Conservation (phyloP, 2,888 invertebrate genomes). For the Trichogramma evanescens region DNA sequence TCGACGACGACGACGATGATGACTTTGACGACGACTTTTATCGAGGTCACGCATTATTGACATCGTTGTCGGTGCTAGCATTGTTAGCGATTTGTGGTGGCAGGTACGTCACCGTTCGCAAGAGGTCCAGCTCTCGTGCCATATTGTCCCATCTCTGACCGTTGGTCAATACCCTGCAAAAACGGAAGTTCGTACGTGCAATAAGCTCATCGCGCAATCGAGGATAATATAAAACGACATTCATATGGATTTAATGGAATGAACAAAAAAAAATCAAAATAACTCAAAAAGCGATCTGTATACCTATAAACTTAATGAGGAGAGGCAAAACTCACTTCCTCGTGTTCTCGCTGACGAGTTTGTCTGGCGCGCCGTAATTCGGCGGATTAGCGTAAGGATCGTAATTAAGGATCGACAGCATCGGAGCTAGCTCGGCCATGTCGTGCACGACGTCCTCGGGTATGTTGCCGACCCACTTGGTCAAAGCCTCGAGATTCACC, state of each 20-base stretch:
- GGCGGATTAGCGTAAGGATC: conserved; percentile 96
- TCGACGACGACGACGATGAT: not conserved
- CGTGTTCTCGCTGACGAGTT: conserved; percentile 64
- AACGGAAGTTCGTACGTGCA: not conserved
- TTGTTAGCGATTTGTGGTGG: not conserved
- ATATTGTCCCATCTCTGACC: conserved; percentile 40
- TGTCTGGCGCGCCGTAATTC: conserved; percentile 81
- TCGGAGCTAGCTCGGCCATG: conserved; percentile 90
- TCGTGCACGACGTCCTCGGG: conserved; percentile 86
- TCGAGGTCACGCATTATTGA: conserved; percentile 15
- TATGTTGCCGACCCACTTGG: conserved; percentile 85
- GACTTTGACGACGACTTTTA: too few relatives aligned
- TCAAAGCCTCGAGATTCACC: conserved; percentile 90
- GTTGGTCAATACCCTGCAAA: conserved; percentile 39
- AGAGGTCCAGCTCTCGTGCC: conserved; percentile 36
- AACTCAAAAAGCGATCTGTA: not conserved
- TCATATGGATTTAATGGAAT: too few relatives aligned
- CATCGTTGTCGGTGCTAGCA: not conserved
- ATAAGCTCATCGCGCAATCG: too few relatives aligned
- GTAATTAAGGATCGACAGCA: conserved; percentile 87
- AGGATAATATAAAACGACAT: too few relatives aligned
- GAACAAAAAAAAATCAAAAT: not conserved
- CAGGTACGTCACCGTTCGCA: conserved; percentile 10
- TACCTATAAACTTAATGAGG: not conserved
- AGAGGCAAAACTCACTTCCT: conserved; percentile 33